phyloP scores from a whole-genome alignment of 2,113 vertebrate species.

The Calyptommatus sinebrachiatus region DNA sequence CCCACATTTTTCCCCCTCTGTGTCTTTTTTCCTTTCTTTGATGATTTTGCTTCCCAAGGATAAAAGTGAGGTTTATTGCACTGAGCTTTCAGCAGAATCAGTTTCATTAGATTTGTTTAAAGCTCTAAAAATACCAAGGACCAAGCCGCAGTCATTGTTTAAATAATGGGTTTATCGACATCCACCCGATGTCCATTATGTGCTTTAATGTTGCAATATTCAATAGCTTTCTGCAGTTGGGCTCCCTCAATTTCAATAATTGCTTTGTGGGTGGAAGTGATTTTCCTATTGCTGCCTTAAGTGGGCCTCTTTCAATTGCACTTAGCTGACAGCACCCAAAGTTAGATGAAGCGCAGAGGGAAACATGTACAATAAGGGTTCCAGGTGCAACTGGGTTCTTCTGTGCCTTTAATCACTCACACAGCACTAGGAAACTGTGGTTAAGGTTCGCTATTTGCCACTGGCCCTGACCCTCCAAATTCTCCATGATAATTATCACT shows the following conservation, averaged over 20 bases:
- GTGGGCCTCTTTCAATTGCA: background rate
- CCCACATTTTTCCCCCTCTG: background rate
- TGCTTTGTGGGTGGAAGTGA: constrained; percentile 22
- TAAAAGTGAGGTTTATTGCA: constrained; percentile 42
- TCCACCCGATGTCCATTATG: constrained; percentile 8
- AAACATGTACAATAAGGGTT: background rate
- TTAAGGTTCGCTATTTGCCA: no score
- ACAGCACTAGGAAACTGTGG: no score
- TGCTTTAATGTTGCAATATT: constrained; percentile 1
- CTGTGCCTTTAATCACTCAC: background rate
- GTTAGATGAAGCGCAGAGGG: background rate
- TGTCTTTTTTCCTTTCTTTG: constrained; percentile 30
- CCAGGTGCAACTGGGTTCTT: background rate
- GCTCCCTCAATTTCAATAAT: constrained; percentile 10
- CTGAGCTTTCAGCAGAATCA: constrained; percentile 47
- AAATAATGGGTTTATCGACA: constrained; percentile 21
- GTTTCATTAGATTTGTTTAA: constrained; percentile 16
- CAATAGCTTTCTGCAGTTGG: constrained; percentile 6
- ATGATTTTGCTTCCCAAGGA: background rate
- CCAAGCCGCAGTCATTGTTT: constrained; percentile 1
- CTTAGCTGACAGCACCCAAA: background rate
- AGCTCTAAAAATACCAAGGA: constrained; percentile 10
- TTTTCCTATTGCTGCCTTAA: constrained; percentile 12
- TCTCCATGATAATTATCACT: no score
- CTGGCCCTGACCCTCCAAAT: no score